A percentile compares a stretch with the other conserved stretches of the same genome.
Conservation (phyloP, 2,797 vertebrate genomes). For the Podargus strigoides region DNA sequence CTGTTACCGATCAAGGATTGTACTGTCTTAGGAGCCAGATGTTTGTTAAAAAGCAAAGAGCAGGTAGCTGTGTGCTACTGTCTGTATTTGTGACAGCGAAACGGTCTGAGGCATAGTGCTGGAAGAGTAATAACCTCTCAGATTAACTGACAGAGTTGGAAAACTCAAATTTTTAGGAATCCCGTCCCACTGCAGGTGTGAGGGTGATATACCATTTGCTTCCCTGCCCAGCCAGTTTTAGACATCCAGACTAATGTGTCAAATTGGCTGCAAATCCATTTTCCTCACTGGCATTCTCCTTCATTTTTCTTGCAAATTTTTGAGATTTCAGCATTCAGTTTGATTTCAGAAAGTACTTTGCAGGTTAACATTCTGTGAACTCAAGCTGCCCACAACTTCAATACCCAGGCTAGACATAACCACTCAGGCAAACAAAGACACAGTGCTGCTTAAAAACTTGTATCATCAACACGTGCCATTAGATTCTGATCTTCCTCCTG, state of each 20-base stretch:
- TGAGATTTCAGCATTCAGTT: neutral
- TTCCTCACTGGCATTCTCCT: neutral
- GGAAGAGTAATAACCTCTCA: neutral
- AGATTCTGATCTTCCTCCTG: neutral
- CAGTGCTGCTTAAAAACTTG: neutral
- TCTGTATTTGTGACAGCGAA: neutral
- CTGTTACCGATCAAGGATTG: neutral
- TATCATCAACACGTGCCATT: neutral
- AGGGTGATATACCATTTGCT: neutral
- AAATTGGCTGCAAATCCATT: neutral
- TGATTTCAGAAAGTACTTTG: neutral
- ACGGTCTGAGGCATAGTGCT: neutral
- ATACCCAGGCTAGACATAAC: neutral
- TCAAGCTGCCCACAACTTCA: neutral
- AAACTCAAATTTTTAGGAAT: neutral
- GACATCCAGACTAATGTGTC: neutral
- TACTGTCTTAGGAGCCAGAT: neutral
- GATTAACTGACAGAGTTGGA: neutral
- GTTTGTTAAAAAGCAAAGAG: neutral
- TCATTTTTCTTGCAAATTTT: neutral
- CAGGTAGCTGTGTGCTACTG: accelerated
- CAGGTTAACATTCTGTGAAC: neutral
- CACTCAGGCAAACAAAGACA: neutral
- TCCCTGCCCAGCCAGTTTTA: neutral
- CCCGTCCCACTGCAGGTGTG: neutral